Evolutionary conservation across 23 tunicate genomes (phyloP), one percentile per base, ranked within the genome.

Genomic region (Ascidia mentula): DNA sequence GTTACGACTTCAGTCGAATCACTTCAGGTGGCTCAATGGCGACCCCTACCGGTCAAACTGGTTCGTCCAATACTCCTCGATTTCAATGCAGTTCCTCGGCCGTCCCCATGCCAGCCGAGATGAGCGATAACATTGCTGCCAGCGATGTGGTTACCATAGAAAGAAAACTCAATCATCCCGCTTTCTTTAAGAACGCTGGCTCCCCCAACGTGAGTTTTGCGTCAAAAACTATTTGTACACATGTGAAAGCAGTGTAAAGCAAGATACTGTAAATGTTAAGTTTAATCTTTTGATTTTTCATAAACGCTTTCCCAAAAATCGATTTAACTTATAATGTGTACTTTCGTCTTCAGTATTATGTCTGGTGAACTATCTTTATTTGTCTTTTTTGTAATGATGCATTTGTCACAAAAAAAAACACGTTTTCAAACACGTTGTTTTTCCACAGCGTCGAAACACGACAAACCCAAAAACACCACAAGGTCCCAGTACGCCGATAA

Each of bases 91-190:
- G 81, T 31, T 40, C 59, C 30, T 30, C 81, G 20, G 81, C 81
- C 13, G 79, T 73, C 26, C 79, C 79, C 45, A 73, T 82, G 72
- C 32, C 36, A 36, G 42, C 35, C 6, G 86, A 82, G 34, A 82
- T 74, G 46, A 24, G 40, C 9, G 95, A 84, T 45, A 72, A 84
- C 76, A 80, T 89, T 22, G 95, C 95, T 33, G 79, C 84, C 0
- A 77, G 80, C 76, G 95, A 89, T 38, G 79, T 89, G 85, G 95
- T 89, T 13, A 74, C 95, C 32, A 89, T 89, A 18, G 84, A 79
- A 72, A 84, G 75, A 60, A 70, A 81, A 79, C 42, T 89, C 33
- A 89, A 89, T 60, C 95, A 77, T 81, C 85, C 59, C 30, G 38
- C 75, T 36, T 34, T 34, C 75, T 30, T 61, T 35, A 59, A 0